Evolutionary conservation across 2,797 vertebrate species (phyloP).

Genomic region (Okamejei kenojei): DNA sequence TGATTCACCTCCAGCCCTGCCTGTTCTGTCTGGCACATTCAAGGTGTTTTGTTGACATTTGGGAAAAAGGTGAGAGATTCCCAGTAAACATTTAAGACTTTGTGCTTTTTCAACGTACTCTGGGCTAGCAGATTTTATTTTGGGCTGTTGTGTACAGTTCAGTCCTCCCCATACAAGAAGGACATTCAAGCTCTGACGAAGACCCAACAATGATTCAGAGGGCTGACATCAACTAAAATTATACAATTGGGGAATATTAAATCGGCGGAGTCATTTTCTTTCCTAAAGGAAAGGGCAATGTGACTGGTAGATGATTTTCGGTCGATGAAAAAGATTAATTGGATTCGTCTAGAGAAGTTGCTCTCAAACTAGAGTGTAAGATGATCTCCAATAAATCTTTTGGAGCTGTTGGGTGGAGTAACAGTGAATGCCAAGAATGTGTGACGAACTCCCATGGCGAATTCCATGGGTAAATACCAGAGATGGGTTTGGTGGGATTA

Average conservation of each 20-base stretch:
- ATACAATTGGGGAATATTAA: not conserved
- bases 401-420: not conserved
- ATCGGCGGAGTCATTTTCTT: not conserved
- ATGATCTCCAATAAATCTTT: not conserved
- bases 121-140: no score
- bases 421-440: not conserved
- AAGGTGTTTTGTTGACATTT: not conserved
- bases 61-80: no score
- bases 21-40: not conserved
- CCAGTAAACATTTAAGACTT: no score
- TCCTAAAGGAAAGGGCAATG: no score
- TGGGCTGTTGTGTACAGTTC: no score
- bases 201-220: not conserved
- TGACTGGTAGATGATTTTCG: no score
- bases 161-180: not conserved
- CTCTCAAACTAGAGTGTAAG: not conserved
- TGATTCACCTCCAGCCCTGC: not conserved
- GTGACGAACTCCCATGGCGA: not conserved
- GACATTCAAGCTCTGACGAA: not conserved
- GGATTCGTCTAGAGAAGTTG: not conserved
- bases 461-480: not conserved
- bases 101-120: no score
- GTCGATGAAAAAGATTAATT: no score
- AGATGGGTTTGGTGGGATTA: not conserved
- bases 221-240: not conserved